Conservation (phyloP, 2,888 invertebrate species). For the Eupithecia inturbata region DNA sequence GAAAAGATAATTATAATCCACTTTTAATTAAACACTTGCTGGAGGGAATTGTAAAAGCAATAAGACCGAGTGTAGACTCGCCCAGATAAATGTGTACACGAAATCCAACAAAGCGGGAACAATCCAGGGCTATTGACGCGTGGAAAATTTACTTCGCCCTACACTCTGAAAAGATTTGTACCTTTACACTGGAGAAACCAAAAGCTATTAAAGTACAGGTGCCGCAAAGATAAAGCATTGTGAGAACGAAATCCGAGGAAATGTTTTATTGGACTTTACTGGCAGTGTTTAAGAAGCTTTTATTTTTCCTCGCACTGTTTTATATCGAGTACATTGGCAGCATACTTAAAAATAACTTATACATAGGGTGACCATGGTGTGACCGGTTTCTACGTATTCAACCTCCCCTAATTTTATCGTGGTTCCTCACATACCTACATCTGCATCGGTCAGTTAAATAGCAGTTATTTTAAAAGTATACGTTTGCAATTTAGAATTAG, state of each 20-base stretch:
- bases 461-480: not conserved
- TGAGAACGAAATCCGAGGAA: slow-evolving; percentile 19
- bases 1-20: slow-evolving; percentile 33
- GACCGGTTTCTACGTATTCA: not conserved
- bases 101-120: slow-evolving; percentile 38
- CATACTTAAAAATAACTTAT: not conserved
- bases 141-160: slow-evolving; percentile 45
- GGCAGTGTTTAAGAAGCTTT: slow-evolving; percentile 9
- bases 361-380: not conserved
- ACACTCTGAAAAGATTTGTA: slow-evolving; percentile 47
- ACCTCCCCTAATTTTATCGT: not conserved
- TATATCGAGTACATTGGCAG: not conserved
- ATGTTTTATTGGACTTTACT: slow-evolving; percentile 10
- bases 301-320: not conserved
- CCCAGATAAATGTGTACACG: slow-evolving; percentile 40
- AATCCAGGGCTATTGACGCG: slow-evolving; percentile 46
- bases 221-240: slow-evolving; percentile 23
- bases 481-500: not conserved
- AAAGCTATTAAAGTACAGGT: slow-evolving; percentile 41
- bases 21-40: slow-evolving; percentile 28
- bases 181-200: slow-evolving; percentile 44
- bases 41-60: slow-evolving; percentile 39
- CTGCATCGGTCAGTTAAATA: not conserved
- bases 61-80: slow-evolving; percentile 37
- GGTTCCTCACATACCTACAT: not conserved